phyloP scores from a whole-genome alignment of 2,797 vertebrate species.

The Halcyon smyrnensis region DNA sequence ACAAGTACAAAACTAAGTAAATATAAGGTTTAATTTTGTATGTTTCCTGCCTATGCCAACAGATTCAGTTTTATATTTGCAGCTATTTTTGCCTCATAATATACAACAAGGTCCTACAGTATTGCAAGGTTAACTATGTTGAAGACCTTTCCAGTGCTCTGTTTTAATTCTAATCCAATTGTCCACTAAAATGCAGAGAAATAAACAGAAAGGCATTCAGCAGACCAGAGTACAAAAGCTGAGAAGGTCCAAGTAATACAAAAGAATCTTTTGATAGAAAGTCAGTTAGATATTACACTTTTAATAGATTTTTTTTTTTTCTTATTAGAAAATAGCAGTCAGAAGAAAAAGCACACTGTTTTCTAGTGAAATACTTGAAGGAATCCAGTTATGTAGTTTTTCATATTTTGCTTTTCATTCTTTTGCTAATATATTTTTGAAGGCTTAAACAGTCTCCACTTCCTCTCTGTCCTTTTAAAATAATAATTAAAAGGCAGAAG shows the following conservation, averaged over 20 bases:
- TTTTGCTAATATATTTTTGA: background rate
- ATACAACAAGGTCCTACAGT: background rate
- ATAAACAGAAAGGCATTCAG: background rate
- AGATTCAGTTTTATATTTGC: background rate
- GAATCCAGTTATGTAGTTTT: background rate
- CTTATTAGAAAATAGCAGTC: background rate
- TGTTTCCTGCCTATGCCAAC: background rate
- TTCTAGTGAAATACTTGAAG: background rate
- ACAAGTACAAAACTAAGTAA: background rate
- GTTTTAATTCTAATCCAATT: background rate
- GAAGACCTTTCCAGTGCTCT: background rate
- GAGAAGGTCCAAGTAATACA: background rate
- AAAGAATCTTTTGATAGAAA: background rate
- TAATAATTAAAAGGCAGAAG: background rate
- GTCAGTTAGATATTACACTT: background rate
- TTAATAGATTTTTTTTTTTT: background rate
- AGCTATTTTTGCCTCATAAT: background rate
- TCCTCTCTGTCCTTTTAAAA: background rate
- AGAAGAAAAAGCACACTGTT: background rate
- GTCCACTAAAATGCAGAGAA: background rate
- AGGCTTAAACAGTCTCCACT: background rate
- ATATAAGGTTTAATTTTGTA: background rate
- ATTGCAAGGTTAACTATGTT: background rate
- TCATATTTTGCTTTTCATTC: background rate
- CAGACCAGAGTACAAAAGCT: background rate